Conservation (phyloP, 2,797 vertebrate species). For the Heliangelus exortis region DNA sequence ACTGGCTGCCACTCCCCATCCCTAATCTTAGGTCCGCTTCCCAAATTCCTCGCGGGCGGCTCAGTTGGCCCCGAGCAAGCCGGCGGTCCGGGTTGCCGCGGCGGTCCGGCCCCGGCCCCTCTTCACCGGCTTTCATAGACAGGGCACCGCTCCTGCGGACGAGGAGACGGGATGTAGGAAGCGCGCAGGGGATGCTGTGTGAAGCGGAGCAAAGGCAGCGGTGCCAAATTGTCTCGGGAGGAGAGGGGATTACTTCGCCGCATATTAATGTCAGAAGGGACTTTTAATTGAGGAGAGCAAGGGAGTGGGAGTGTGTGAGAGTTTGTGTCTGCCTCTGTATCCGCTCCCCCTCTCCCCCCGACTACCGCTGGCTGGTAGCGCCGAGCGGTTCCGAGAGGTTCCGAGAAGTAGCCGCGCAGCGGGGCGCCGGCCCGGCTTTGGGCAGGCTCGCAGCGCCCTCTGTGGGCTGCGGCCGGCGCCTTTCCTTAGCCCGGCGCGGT, state of each 20-base stretch:
- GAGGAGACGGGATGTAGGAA: too few species aligned
- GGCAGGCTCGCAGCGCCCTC: constrained; percentile 76
- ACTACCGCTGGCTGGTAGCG: neutral
- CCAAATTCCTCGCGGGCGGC: neutral
- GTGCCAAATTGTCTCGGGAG: neutral
- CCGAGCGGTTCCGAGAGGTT: neutral
- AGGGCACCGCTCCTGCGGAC: neutral
- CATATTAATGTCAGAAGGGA: neutral
- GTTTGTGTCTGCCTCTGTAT: too few species aligned
- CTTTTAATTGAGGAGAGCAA: neutral
- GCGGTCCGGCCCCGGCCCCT: too few species aligned
- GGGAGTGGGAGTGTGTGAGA: too few species aligned
- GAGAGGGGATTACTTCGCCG: neutral
- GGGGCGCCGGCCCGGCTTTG: neutral
- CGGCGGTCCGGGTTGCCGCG: too few species aligned
- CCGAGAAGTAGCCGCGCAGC: neutral
- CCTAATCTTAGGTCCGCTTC: neutral
- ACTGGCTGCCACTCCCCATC: neutral
- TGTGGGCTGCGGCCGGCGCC: constrained; percentile 58
- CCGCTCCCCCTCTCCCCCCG: too few species aligned
- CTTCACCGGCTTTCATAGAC: fast-evolving
- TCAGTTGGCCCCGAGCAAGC: neutral
- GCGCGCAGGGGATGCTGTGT: neutral
- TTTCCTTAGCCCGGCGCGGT: neutral
- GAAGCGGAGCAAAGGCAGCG: neutral